Conservation (phyloP, 2,888 invertebrate genomes). For the Torymus aiolomorphi region DNA sequence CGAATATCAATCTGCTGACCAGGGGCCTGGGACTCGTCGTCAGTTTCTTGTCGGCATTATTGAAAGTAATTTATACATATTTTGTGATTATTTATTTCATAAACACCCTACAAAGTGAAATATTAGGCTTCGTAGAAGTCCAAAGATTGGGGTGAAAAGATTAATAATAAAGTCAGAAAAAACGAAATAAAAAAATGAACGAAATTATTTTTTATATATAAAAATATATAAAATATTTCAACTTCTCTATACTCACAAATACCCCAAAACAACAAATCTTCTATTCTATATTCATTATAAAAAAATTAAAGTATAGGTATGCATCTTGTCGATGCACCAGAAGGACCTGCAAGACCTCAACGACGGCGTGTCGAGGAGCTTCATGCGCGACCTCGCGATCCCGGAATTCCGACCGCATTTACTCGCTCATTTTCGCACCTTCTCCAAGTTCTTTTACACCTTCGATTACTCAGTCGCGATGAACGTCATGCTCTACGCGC, state of each 20-base stretch:
- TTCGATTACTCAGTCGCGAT: slow-evolving; percentile 13
- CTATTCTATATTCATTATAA: background rate
- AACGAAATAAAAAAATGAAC: no score
- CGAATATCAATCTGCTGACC: slow-evolving; percentile 58
- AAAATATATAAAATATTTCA: no score
- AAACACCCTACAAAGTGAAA: no score
- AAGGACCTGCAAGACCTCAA: slow-evolving; percentile 21
- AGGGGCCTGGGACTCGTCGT: slow-evolving; percentile 57
- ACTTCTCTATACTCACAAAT: no score
- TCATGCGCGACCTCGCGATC: slow-evolving; percentile 19
- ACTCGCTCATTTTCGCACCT: slow-evolving; percentile 8
- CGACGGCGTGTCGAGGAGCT: slow-evolving; percentile 22
- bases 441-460: slow-evolving; percentile 37
- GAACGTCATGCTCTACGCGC: background rate
- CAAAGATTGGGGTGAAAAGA: no score
- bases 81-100: background rate
- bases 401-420: slow-evolving; percentile 34
- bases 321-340: slow-evolving; percentile 5
- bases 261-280: background rate
- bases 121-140: no score
- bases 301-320: slow-evolving; percentile 24
- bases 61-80: slow-evolving; percentile 36
- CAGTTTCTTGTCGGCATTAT: slow-evolving; percentile 38
- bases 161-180: no score
- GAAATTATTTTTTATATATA: no score